Percentiles rank a stretch among this genome's conserved stretches.
phyloP scores from a whole-genome alignment of 2,113 vertebrate genomes.

The Apaloderma vittatum region DNA sequence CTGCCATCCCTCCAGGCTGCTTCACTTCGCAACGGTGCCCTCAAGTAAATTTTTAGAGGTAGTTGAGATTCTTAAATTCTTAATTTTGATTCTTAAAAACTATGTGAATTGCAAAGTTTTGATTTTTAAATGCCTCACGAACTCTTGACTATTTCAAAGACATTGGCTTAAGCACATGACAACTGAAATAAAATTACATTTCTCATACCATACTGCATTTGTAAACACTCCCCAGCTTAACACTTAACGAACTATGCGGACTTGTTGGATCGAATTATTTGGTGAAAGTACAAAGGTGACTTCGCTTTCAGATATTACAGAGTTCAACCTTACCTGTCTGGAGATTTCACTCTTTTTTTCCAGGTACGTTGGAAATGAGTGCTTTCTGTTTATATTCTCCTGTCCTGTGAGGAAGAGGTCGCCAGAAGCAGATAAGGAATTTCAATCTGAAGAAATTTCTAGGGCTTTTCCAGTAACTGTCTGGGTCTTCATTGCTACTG shows the following conservation, averaged over 20 bases:
- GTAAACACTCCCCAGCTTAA: not conserved
- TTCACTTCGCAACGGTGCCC: not conserved
- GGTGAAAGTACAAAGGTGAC: not conserved
- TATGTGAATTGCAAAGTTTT: not conserved
- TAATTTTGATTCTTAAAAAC: not conserved
- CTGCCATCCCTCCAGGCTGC: not conserved
- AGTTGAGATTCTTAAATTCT: not conserved
- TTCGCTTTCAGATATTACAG: not conserved
- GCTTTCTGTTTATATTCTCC: not conserved
- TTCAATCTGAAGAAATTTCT: not conserved
- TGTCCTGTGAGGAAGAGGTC: not conserved
- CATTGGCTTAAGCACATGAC: not conserved
- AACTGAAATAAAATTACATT: not conserved
- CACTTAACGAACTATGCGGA: not conserved
- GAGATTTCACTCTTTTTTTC: not conserved
- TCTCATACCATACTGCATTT: not conserved
- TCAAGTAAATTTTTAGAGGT: not conserved
- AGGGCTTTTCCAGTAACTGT: not conserved
- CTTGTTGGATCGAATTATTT: not conserved
- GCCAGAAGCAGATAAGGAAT: not conserved
- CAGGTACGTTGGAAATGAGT: not conserved
- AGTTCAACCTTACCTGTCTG: conserved; percentile 17
- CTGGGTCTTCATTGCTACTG: not conserved
- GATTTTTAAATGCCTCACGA: not conserved
- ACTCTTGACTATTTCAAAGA: not conserved